Evolutionary conservation across 2,888 invertebrate species (phyloP), one percentile per base, ranked within the genome.

Genomic region (Acanthoscelides obtectus): DNA sequence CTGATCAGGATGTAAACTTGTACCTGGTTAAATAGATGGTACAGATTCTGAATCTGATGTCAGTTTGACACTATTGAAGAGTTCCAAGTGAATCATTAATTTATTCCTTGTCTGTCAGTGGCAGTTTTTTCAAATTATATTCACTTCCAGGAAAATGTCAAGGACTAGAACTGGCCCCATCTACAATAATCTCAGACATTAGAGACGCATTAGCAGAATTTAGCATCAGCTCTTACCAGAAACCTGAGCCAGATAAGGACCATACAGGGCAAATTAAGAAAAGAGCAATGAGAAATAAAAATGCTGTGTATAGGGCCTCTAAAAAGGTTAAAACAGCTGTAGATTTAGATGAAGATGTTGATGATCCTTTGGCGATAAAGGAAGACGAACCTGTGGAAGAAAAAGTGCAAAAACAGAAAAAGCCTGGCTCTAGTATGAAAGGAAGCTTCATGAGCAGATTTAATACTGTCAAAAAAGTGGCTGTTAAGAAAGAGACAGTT

Each of bases 281-380:
- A 8, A 75, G 74, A 70, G 80, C 80, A 5, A 70, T 77, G 75
- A 22, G 67, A 6, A 78, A 73, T 21, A 75, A 73, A 25, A 78
- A 77, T 65, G 78, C 78, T 20, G 72, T 74, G 5, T 80, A 80
- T 66, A 76, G 80, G 45, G 79, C 74, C 0, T 70, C 70, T 2
- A 74, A 70, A 69, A 72, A 74, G 69, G 72, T 77, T 20, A 71
- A 77, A 65, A 76, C 77, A 22, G 76, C 75, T 70, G 71, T 72
- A 68, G 70, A 76, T 63, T 64, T 71, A 12, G 45, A 45, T 45
- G 45, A 45, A 12, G 45, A 45, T 45, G 45, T 45, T 45, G 45
- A 45, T 45, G 45, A 45, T 45, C 45, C 45, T 12, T 1, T 45
- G 12, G 6, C 45, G 17, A 1, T 45, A 45, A 4, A 6, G 1